These are phyloP conservation scores for Aproaerema taeniolella DNA, from an alignment of 2,888 invertebrate species.

Conservation along the genomic window DNA sequence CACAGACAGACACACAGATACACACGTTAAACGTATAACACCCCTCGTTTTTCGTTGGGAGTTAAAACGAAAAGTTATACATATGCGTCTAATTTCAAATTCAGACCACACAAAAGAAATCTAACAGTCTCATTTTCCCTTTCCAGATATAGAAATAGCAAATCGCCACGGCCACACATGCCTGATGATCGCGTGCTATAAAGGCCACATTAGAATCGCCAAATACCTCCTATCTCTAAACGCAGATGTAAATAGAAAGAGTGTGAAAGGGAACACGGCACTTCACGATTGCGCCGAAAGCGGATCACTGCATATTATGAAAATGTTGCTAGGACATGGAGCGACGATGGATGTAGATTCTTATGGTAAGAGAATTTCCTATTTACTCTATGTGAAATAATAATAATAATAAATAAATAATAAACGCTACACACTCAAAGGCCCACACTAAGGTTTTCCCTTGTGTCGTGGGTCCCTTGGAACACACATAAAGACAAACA, in stretches of 20 bases:
- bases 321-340: slow-evolving; percentile 90
- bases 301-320: slow-evolving; percentile 94
- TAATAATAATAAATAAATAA: no score
- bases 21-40: no score
- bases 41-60: no score
- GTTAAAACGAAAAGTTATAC: no score
- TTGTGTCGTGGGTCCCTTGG: no score
- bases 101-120: no score
- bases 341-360: slow-evolving; percentile 96
- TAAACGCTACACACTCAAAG: no score
- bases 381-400: no score
- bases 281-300: slow-evolving; percentile 98
- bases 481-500: no score
- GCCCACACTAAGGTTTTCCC: no score
- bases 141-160: slow-evolving; percentile 94
- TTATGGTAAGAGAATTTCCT: slow-evolving; percentile 82
- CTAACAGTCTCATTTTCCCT: slow-evolving; percentile 4
- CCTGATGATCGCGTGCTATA: slow-evolving; percentile 98
- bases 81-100: no score
- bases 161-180: slow-evolving; percentile 98
- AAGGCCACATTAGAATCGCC: slow-evolving; percentile 94
- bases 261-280: slow-evolving; percentile 96
- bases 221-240: slow-evolving; percentile 90
- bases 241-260: slow-evolving; percentile 95
- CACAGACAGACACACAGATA: no score